These are phyloP conservation scores for Cyclura pinguis DNA, from an alignment of 2,797 vertebrate species.

Conservation along the genomic window DNA sequence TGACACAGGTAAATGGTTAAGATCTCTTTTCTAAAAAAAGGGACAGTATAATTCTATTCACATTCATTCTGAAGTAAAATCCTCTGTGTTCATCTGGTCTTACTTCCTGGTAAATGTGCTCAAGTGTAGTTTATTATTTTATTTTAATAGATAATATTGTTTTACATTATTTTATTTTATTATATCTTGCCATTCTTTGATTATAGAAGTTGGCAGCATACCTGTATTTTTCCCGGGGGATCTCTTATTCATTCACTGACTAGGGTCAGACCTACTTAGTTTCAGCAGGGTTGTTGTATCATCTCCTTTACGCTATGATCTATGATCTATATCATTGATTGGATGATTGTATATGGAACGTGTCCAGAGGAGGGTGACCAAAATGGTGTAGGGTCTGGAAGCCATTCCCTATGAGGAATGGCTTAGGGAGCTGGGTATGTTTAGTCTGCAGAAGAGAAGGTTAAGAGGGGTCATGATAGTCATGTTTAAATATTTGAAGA, in stretches of 20 bases:
- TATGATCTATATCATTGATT: not conserved
- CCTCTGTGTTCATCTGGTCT: not conserved
- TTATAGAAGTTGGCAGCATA: not conserved
- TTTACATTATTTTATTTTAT: not conserved
- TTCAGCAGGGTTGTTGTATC: not conserved
- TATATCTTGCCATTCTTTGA: not conserved
- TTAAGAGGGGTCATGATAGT: too few relatives aligned
- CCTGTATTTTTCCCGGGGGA: not conserved
- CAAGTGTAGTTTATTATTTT: not conserved
- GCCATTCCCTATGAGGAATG: too few relatives aligned
- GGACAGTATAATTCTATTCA: not conserved
- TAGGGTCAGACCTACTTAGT: not conserved
- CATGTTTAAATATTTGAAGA: too few relatives aligned
- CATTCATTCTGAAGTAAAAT: not conserved
- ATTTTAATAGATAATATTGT: not conserved
- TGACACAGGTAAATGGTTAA: conserved; percentile 83
- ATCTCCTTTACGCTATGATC: not conserved
- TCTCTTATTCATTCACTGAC: not conserved
- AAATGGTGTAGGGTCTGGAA: too few relatives aligned
- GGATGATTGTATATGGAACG: not conserved
- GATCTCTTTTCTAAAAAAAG: fast-evolving
- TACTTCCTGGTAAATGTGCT: not conserved
- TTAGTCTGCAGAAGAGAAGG: too few relatives aligned
- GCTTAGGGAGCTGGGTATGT: too few relatives aligned
- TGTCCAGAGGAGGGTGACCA: too few relatives aligned